These are phyloP conservation scores for Acanthaster planci DNA, from an alignment of 35 echinoderm and acorn worm species.

Conservation along the genomic window DNA sequence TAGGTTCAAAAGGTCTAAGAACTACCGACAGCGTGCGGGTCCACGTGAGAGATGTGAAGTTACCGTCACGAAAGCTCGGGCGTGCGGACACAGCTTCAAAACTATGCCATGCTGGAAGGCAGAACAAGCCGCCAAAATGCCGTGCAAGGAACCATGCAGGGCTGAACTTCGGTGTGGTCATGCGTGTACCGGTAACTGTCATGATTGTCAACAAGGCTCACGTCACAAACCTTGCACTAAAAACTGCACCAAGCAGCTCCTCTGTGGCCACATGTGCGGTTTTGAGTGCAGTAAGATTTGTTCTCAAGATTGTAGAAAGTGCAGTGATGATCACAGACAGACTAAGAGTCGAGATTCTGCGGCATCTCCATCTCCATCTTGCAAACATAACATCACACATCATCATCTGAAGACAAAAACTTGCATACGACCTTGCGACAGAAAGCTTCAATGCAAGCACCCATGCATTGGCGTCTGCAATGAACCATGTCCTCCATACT, in stretches of 20 bases:
- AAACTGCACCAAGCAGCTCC: slow-evolving; percentile 9
- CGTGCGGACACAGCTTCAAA: background rate
- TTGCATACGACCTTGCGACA: slow-evolving; percentile 43
- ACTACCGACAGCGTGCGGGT: background rate
- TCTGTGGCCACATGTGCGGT: slow-evolving; percentile 50
- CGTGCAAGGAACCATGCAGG: background rate
- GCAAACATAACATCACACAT: too few relatives aligned
- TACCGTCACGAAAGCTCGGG: background rate
- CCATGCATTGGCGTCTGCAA: slow-evolving; percentile 76
- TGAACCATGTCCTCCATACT: slow-evolving; percentile 68
- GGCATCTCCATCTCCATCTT: too few relatives aligned
- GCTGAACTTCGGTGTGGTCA: slow-evolving; percentile 73
- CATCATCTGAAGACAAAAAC: background rate
- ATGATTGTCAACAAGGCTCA: slow-evolving; percentile 37
- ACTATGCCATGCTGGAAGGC: slow-evolving; percentile 1
- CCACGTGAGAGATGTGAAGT: background rate
- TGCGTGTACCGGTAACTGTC: slow-evolving; percentile 52
- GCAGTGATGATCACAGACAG: too few relatives aligned
- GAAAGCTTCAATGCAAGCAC: slow-evolving; percentile 47
- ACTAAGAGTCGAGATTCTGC: too few relatives aligned
- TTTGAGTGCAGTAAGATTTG: slow-evolving; percentile 38
- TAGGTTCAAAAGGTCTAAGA: background rate
- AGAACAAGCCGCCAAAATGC: background rate
- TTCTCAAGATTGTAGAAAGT: slow-evolving; percentile 11
- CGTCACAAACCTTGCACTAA: slow-evolving; percentile 53